A percentile compares a stretch with the other conserved stretches of the same genome.
phyloP scores from a whole-genome alignment of 2,888 invertebrate species.

The Mythimna loreyi region DNA sequence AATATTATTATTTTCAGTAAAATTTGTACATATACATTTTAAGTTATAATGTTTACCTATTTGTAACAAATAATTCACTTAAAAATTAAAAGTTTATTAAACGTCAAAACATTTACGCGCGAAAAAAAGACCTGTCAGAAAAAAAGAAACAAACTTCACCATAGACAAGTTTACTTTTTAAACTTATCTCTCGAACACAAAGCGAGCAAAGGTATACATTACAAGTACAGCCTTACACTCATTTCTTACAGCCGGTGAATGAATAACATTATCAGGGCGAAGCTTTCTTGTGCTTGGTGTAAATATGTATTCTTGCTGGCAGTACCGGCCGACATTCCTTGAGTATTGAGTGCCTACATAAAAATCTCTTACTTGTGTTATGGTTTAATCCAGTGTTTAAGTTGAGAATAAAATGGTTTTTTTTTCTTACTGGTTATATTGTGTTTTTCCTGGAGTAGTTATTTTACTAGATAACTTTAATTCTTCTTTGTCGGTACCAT shows the following conservation, averaged over 20 bases:
- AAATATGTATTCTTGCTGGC: slow-evolving; percentile 65
- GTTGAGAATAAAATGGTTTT: slow-evolving; percentile 40
- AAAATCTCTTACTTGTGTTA: slow-evolving; percentile 62
- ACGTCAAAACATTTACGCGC: slow-evolving; percentile 16
- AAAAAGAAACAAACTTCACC: slow-evolving; percentile 20
- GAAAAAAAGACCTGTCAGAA: neutral
- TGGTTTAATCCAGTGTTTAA: slow-evolving; percentile 55
- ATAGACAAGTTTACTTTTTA: slow-evolving; percentile 58
- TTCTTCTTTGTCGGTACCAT: no score
- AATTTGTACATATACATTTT: no score
- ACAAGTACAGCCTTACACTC: slow-evolving; percentile 65
- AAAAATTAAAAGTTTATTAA: no score
- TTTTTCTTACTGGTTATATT: slow-evolving; percentile 14
- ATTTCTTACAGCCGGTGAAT: slow-evolving; percentile 65
- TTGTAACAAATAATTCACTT: no score
- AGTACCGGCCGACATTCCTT: slow-evolving; percentile 57
- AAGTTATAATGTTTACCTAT: no score
- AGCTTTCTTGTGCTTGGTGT: slow-evolving; percentile 64
- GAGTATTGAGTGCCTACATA: slow-evolving; percentile 56
- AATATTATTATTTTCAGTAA: no score
- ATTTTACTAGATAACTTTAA: neutral
- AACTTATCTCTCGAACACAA: slow-evolving; percentile 53
- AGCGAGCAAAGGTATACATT: slow-evolving; percentile 60
- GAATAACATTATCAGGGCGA: slow-evolving; percentile 65
- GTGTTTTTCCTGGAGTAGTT: neutral